Conservation (phyloP, 2,113 vertebrate genomes). For the Hepsetus odoe region DNA sequence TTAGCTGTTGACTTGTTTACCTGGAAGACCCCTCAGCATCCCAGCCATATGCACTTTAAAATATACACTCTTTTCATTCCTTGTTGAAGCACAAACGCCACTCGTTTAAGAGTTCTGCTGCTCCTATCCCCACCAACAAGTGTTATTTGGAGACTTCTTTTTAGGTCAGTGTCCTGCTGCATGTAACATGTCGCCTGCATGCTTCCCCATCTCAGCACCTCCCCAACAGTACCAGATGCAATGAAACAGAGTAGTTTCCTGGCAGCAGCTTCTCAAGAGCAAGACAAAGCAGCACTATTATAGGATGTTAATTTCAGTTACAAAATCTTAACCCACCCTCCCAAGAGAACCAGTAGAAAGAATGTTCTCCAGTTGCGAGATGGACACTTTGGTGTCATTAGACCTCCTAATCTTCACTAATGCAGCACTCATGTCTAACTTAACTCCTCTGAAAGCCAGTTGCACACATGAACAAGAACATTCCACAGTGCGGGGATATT, state of each 20-base stretch:
- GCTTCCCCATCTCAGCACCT: too few relatives aligned
- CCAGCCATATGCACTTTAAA: constrained; percentile 50
- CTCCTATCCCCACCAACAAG: too few relatives aligned
- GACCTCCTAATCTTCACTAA: constrained; percentile 59
- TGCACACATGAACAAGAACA: not conserved
- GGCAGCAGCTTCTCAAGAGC: too few relatives aligned
- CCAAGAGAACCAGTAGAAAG: too few relatives aligned
- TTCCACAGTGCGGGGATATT: not conserved
- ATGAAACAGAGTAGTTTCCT: too few relatives aligned
- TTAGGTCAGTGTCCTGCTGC: too few relatives aligned
- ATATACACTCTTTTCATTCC: constrained; percentile 26
- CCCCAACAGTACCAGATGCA: too few relatives aligned
- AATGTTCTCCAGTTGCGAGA: constrained; percentile 65
- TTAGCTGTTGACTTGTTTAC: constrained; percentile 33
- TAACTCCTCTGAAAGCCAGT: not conserved
- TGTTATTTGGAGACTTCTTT: too few relatives aligned
- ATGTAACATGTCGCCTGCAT: too few relatives aligned
- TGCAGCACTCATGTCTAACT: constrained; percentile 46
- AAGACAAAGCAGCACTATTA: not conserved
- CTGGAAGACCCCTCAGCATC: constrained; percentile 67
- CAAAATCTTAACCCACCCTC: constrained; percentile 68
- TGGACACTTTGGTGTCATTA: constrained; percentile 68
- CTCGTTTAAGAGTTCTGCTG: too few relatives aligned
- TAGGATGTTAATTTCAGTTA: constrained; percentile 79
- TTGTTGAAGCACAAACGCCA: not conserved